Evolutionary conservation across 1,140 invertebrate genomes (phyloP).

Genomic region (Pachyrhynchus sulphureomaculatus): DNA sequence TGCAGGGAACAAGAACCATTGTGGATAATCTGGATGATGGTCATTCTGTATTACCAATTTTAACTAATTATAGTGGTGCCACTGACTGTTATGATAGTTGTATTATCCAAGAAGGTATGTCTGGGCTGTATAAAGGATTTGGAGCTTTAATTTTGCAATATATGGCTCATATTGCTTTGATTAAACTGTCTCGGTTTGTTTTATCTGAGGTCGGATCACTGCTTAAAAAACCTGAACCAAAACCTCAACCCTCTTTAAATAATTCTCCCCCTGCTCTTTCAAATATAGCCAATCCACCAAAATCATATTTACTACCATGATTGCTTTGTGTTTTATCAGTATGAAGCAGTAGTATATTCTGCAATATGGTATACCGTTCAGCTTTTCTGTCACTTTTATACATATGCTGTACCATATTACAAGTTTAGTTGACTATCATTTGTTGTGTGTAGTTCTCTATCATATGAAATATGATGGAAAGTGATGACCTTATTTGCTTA

Average conservation of each 20-base stretch:
- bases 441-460: too few relatives aligned
- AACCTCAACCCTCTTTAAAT: slow-evolving; percentile 17
- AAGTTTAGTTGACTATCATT: too few relatives aligned
- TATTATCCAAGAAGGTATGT: slow-evolving; percentile 78
- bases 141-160: slow-evolving; percentile 89
- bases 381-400: too few relatives aligned
- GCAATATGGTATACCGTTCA: too few relatives aligned
- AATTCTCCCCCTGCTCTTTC: slow-evolving; percentile 41
- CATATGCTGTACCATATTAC: too few relatives aligned
- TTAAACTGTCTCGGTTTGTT: slow-evolving; percentile 75
- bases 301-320: slow-evolving; percentile 41
- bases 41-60: slow-evolving; percentile 79
- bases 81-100: slow-evolving; percentile 90
- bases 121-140: slow-evolving; percentile 92
- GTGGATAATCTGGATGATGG: slow-evolving; percentile 94
- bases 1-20: slow-evolving; percentile 92
- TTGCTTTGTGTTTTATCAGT: too few relatives aligned
- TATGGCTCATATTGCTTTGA: slow-evolving; percentile 76
- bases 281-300: slow-evolving; percentile 36
- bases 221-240: slow-evolving; percentile 30
- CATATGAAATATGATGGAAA: too few relatives aligned
- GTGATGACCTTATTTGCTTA: too few relatives aligned
- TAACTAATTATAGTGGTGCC: slow-evolving; percentile 73
- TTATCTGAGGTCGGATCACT: slow-evolving; percentile 60
- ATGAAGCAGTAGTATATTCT: too few relatives aligned